Percentiles rank a stretch among this genome's conserved stretches.
Evolutionary conservation across 1,140 invertebrate species (phyloP).

Genomic region (Episyrphus balteatus): DNA sequence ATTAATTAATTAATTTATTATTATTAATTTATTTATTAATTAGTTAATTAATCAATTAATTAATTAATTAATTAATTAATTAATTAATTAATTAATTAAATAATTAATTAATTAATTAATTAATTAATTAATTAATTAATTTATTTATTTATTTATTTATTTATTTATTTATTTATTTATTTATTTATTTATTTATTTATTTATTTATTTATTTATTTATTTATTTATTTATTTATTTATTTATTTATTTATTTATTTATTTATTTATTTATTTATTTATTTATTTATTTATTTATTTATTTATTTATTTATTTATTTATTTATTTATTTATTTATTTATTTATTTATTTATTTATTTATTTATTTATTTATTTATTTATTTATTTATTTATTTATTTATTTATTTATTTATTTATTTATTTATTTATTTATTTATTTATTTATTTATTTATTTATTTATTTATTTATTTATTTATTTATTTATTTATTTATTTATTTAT

Average conservation of each 20-base stretch:
- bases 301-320: background rate
- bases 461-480: background rate
- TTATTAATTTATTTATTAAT: background rate
- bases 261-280: background rate
- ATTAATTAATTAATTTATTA: background rate
- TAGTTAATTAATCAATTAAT: slow-evolving; percentile 1
- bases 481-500: background rate
- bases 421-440: background rate
- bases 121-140: background rate
- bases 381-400: background rate
- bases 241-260: background rate
- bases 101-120: background rate
- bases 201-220: background rate
- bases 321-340: background rate
- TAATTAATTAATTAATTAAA: background rate
- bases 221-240: background rate
- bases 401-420: background rate
- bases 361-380: background rate
- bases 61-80: background rate
- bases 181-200: background rate
- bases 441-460: background rate
- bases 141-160: background rate
- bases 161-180: background rate
- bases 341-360: background rate
- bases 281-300: background rate